phyloP scores from a whole-genome alignment of 2,888 invertebrate genomes.

The Chrysopilus asiliformis region DNA sequence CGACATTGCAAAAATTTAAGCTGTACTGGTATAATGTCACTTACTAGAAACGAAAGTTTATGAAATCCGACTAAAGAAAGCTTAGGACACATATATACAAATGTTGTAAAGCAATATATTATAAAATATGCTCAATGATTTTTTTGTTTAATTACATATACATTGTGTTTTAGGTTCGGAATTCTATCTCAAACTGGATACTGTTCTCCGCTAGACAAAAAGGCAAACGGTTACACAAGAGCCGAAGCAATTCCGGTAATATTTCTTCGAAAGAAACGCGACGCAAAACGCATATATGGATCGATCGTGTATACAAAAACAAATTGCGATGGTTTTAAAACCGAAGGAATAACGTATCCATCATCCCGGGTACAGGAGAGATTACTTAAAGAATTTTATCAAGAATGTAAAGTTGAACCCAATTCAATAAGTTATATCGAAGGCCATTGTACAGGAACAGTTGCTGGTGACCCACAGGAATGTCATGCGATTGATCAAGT shows the following conservation, averaged over 20 bases:
- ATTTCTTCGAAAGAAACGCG: conserved; percentile 55
- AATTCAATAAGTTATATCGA: conserved; percentile 54
- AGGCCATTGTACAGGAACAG: conserved; percentile 74
- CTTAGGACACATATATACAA: conserved; percentile 80
- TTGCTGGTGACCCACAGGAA: conserved; percentile 87
- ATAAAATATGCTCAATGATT: conserved; percentile 22
- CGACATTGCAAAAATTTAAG: too few relatives aligned
- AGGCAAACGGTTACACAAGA: conserved; percentile 67
- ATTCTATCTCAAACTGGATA: conserved; percentile 68
- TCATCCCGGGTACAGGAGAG: conserved; percentile 49
- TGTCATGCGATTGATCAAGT: conserved; percentile 66
- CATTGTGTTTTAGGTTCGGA: too few relatives aligned
- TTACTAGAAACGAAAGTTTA: too few relatives aligned
- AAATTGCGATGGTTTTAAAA: conserved; percentile 66
- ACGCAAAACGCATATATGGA: conserved; percentile 53
- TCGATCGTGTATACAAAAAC: conserved; percentile 62
- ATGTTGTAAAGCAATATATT: conserved; percentile 39
- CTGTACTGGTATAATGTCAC: too few relatives aligned
- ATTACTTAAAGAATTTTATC: conserved; percentile 48
- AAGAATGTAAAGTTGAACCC: conserved; percentile 58
- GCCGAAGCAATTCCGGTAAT: conserved; percentile 64
- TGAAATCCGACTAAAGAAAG: conserved; percentile 82
- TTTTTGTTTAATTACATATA: conserved; percentile 37
- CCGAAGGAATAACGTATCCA: conserved; percentile 54
- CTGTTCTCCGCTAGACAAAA: conserved; percentile 82